Conservation (phyloP, 1,140 invertebrate genomes). For the Lepidotrigona ventralis region DNA sequence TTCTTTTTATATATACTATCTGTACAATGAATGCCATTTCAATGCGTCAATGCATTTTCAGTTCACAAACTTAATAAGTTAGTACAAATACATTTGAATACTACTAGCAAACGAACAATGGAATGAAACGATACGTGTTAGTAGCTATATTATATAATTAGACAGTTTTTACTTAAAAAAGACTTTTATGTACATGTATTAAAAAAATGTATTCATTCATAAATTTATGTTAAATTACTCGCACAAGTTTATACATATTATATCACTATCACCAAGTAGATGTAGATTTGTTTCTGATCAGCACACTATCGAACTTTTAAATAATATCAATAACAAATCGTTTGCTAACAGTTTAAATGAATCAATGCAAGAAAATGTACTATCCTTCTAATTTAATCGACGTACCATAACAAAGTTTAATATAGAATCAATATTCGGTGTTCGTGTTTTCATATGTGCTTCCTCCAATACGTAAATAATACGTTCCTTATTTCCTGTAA, state of each 20-base stretch:
- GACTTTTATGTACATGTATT: constrained; percentile 35
- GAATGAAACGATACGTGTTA: constrained; percentile 45
- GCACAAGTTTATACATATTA: constrained; percentile 8
- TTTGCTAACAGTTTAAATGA: constrained; percentile 25
- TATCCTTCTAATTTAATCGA: constrained; percentile 41
- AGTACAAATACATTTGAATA: constrained; percentile 19
- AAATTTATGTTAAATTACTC: constrained; percentile 32
- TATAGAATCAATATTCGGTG: constrained; percentile 37
- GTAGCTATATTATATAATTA: constrained; percentile 36
- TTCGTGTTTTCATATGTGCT: constrained; percentile 46
- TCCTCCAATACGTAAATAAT: background rate
- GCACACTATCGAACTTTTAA: constrained; percentile 18
- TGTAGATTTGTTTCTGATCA: too few species aligned
- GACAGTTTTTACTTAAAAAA: constrained; percentile 17
- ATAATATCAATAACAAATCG: constrained; percentile 23
- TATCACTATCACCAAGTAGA: constrained; percentile 5
- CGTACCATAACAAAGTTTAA: constrained; percentile 55
- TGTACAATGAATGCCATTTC: constrained; percentile 31
- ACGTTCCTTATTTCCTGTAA: constrained; percentile 62
- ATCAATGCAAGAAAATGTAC: constrained; percentile 69
- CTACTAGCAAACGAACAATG: constrained; percentile 41
- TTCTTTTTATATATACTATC: constrained; percentile 11
- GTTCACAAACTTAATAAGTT: constrained; percentile 20
- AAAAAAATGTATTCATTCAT: constrained; percentile 16
- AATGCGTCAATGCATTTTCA: constrained; percentile 3